These are phyloP conservation scores for Macroramphosus scolopax DNA, from an alignment of 2,797 vertebrate genomes.

Conservation along the genomic window DNA sequence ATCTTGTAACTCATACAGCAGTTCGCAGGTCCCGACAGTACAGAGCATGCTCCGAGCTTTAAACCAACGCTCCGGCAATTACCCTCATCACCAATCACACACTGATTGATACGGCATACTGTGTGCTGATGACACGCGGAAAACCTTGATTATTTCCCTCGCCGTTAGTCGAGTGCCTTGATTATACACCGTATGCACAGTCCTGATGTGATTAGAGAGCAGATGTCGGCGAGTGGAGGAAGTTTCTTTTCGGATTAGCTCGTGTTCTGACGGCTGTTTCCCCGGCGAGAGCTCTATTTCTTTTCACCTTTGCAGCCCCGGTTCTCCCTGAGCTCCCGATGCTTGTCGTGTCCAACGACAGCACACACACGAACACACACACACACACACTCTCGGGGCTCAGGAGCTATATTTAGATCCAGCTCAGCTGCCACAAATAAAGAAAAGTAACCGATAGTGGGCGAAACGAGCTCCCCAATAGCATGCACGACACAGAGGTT, in stretches of 20 bases:
- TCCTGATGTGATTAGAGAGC: conserved; percentile 50
- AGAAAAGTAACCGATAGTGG: conserved; percentile 69
- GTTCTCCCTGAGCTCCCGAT: conserved; percentile 15
- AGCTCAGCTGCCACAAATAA: conserved; percentile 77
- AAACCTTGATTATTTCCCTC: conserved; percentile 60
- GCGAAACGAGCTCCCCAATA: conserved; percentile 52
- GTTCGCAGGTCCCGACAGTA: too few species aligned
- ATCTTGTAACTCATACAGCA: too few species aligned
- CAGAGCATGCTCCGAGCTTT: conserved; percentile 11
- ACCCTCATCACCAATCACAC: conserved; percentile 59
- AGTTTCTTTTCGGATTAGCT: conserved; percentile 21
- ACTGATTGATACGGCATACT: conserved; percentile 61
- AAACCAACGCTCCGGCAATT: conserved; percentile 51
- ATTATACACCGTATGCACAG: conserved; percentile 49
- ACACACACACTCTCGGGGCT: conserved; percentile 15
- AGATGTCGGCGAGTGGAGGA: conserved; percentile 24
- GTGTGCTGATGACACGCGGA: conserved; percentile 58
- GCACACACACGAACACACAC: conserved; percentile 8
- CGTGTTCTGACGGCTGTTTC: conserved; percentile 5
- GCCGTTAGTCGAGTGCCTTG: conserved; percentile 46
- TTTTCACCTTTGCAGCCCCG: conserved; percentile 26
- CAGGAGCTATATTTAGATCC: conserved; percentile 81
- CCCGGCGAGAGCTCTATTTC: conserved; percentile 3
- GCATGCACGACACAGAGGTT: conserved; percentile 30
- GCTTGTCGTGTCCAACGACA: conserved; percentile 28